Conservation (phyloP, 2,113 vertebrate species). For the Hippocampus mohnikei region DNA sequence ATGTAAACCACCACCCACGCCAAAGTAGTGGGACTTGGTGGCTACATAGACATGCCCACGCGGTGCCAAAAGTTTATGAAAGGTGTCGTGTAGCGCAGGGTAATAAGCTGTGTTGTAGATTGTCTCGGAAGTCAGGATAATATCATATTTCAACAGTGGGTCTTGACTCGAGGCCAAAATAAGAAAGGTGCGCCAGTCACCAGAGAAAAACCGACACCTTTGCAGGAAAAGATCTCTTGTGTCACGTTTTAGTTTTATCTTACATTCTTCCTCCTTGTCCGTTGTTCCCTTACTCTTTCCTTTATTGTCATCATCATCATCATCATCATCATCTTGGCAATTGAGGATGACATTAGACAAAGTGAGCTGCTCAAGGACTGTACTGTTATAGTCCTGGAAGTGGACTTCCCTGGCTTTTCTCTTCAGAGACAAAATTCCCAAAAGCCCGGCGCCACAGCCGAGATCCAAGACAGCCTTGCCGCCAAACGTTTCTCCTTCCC, state of each 20-base stretch:
- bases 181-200: constrained; percentile 85
- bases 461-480: constrained; percentile 84
- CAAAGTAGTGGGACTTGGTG: constrained; percentile 93
- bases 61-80: constrained; percentile 74
- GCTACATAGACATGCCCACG: constrained; percentile 82
- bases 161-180: constrained; percentile 66
- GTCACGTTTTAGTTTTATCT: constrained; percentile 12
- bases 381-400: constrained; percentile 95
- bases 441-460: constrained; percentile 88
- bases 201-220: constrained; percentile 86
- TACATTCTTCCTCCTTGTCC: constrained; percentile 6
- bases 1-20: constrained; percentile 85
- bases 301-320: constrained; percentile 21
- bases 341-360: constrained; percentile 83
- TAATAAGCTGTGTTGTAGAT: constrained; percentile 90
- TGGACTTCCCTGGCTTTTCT: constrained; percentile 78
- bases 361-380: constrained; percentile 88
- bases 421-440: constrained; percentile 83
- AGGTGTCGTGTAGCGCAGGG: constrained; percentile 74
- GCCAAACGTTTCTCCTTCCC: constrained; percentile 71
- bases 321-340: constrained; percentile 66
- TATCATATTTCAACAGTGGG: constrained; percentile 75
- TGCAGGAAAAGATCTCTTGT: constrained; percentile 46
- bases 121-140: constrained; percentile 93
- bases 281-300: constrained; percentile 21